Evolutionary conservation across 1,140 invertebrate genomes (phyloP).

Genomic region (Luehdorfia chinensis): DNA sequence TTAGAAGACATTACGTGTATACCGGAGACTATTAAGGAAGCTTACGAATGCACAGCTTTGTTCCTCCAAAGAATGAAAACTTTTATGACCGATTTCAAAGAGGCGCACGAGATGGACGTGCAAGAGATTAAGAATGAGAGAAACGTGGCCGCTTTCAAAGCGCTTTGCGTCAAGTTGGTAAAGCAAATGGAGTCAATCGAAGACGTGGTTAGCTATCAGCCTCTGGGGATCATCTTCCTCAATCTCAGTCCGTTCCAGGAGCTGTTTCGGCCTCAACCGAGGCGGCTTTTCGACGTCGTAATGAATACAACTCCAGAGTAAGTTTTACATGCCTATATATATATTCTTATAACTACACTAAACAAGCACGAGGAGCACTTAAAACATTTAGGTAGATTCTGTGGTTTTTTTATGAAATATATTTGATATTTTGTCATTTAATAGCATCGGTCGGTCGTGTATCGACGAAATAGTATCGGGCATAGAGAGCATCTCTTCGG

Average conservation of each 20-base stretch:
- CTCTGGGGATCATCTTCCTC: conserved; percentile 83
- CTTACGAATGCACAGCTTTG: conserved; percentile 79
- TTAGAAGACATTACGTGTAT: conserved; percentile 74
- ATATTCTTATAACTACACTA: conserved; percentile 6
- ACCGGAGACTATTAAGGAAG: conserved; percentile 76
- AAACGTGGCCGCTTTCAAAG: conserved; percentile 78
- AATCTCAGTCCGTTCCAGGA: conserved; percentile 84
- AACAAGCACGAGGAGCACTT: too few relatives aligned
- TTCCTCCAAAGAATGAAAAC: conserved; percentile 83
- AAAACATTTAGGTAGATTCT: too few relatives aligned
- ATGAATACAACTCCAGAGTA: conserved; percentile 51
- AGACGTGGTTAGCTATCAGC: conserved; percentile 79
- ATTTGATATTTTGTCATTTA: conserved; percentile 2
- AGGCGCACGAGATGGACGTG: conserved; percentile 82
- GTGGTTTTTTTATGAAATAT: conserved; percentile 2
- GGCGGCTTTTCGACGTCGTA: conserved; percentile 81
- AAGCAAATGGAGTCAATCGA: conserved; percentile 80
- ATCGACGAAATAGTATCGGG: conserved; percentile 56
- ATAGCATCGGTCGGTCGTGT: conserved; percentile 53
- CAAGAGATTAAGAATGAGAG: conserved; percentile 72
- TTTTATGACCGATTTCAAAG: conserved; percentile 83
- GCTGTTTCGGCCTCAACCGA: conserved; percentile 82
- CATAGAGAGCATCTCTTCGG: conserved; percentile 45
- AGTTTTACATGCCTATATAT: conserved; percentile 25
- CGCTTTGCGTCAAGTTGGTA: conserved; percentile 79